These are phyloP conservation scores for Lamellibrachia luymesi DNA, from an alignment of 1,140 invertebrate genomes.

Conservation along the genomic window DNA sequence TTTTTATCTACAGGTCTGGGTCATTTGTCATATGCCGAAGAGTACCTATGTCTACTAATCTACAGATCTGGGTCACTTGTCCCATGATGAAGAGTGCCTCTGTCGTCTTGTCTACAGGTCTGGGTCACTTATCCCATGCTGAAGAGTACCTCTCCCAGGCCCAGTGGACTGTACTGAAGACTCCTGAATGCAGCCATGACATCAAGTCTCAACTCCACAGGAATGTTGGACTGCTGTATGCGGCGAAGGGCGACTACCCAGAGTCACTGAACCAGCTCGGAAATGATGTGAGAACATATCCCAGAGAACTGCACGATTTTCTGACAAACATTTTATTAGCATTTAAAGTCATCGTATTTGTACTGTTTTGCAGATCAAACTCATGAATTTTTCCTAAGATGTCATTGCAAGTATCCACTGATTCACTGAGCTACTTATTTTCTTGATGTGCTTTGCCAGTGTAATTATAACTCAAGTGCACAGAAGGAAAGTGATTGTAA, in stretches of 20 bases:
- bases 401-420: too few relatives aligned
- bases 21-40: conserved; percentile 52
- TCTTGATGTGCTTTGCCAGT: background rate
- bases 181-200: conserved; percentile 51
- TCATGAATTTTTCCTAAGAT: background rate
- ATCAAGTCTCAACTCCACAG: conserved; percentile 56
- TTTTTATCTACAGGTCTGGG: conserved; percentile 44
- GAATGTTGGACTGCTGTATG: conserved; percentile 55
- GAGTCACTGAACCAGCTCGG: conserved; percentile 52
- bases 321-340: background rate
- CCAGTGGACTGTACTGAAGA: conserved; percentile 58
- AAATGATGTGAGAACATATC: conserved; percentile 50
- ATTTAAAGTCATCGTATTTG: background rate
- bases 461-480: background rate
- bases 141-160: conserved; percentile 57
- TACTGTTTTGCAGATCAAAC: too few relatives aligned
- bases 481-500: background rate
- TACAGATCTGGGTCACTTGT: background rate
- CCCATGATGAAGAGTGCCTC: background rate
- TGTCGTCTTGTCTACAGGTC: conserved; percentile 36
- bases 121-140: conserved; percentile 52
- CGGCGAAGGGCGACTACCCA: conserved; percentile 55
- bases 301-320: background rate
- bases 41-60: conserved; percentile 46
- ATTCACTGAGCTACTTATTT: background rate